Conservation (phyloP, 2,113 vertebrate species). For the Aleadryas rufinucha region DNA sequence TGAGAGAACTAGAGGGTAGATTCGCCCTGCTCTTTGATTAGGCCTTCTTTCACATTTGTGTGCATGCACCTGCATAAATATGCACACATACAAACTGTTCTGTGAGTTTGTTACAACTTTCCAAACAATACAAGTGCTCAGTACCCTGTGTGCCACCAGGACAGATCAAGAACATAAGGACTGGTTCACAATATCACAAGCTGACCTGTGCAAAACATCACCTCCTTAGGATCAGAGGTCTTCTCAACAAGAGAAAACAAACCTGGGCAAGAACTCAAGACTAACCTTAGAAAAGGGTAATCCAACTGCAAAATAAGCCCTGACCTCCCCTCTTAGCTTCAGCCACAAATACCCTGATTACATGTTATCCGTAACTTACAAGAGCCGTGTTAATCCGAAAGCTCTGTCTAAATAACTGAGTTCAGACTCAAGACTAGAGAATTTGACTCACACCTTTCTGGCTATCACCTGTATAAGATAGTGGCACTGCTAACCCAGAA, state of each 20-base stretch:
- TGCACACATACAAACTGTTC: neutral
- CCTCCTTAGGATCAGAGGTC: neutral
- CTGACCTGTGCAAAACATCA: neutral
- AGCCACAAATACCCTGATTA: neutral
- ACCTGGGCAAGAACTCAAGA: neutral
- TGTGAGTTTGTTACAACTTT: neutral
- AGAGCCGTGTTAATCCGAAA: rapidly evolving
- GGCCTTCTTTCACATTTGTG: neutral
- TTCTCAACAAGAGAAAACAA: neutral
- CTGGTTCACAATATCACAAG: neutral
- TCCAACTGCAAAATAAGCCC: neutral
- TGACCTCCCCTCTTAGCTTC: neutral
- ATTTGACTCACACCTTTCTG: neutral
- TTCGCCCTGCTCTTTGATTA: neutral
- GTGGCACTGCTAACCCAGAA: neutral
- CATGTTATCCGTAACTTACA: rapidly evolving
- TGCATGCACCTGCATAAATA: neutral
- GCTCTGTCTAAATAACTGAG: neutral
- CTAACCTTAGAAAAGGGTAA: neutral
- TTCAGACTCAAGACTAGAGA: neutral
- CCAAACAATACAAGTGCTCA: neutral
- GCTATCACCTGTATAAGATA: neutral
- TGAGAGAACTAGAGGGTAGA: neutral
- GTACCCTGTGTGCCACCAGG: neutral
- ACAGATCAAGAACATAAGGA: neutral